Evolutionary conservation across 2,113 vertebrate species (phyloP), one percentile per base, ranked within the genome.

Genomic region (Amphiprion percula): DNA sequence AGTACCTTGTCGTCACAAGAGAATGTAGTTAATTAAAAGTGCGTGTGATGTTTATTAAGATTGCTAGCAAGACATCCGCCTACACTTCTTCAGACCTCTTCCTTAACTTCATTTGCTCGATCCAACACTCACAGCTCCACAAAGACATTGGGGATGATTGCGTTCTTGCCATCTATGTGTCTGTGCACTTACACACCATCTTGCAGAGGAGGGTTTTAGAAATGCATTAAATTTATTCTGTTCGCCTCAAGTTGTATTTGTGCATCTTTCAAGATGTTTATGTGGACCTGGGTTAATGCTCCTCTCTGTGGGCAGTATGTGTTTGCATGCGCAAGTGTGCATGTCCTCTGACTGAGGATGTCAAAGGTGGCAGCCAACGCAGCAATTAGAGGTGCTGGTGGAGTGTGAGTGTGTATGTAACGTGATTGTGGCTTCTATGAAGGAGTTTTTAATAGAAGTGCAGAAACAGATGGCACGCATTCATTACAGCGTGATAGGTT

Each of bases 1-100:
- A 89, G 87, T 89, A 89, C 79, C 77, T 90, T 85, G 86, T 88
- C 82, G 56, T 90, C 84, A 82, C 74, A 65, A 72, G 68, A 88
- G 83, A 88, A 88, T 79, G 79, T 84, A 79, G 84, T 83, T 92
- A 88, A 93, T 93, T 91, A 93, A 90, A 91, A 86, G 84, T 77
- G 72, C 67, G 77, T 79, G 82, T 82, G 88, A 88, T 91, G 83
- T 90, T 90, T 90, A 91, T 90, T 90, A 87, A 84, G 84, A 85
- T 79, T 72, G 70, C 83, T 65, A 56, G 76, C 80, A 69, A 91
- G 89, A 83, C 86, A 79, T 73, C 87, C 88, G 16, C 88, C 89
- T 86, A 86, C 92, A 52, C 80, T 61, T 66, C 23, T 21, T 74
- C 75, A 70, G 82, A 80, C 63, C 55, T 76, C 73, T 67, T 62